Conservation (phyloP, 2,113 vertebrate species). For the Nycticryphes semicollaris region DNA sequence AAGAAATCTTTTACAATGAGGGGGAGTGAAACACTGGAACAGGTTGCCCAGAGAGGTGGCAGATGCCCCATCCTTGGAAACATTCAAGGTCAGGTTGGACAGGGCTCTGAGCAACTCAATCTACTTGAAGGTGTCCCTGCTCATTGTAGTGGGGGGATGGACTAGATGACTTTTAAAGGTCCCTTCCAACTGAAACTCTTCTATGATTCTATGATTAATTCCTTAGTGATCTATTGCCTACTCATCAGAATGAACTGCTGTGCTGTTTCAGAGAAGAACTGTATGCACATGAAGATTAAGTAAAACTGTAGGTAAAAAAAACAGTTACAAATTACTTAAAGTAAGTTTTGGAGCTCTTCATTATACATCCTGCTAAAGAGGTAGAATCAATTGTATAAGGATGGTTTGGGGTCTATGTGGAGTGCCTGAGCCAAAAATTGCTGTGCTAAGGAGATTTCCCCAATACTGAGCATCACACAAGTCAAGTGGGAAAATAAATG, state of each 20-base stretch:
- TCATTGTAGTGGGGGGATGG: not conserved
- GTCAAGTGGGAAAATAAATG: not conserved
- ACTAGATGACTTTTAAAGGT: not conserved
- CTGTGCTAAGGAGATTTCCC: not conserved
- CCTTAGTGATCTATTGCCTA: not conserved
- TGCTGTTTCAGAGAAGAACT: not conserved
- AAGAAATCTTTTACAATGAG: not conserved
- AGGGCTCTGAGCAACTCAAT: not conserved
- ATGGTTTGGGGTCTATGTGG: rapidly evolving
- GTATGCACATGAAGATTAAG: not conserved
- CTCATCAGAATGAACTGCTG: not conserved
- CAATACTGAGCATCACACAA: not conserved
- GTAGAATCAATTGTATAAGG: not conserved
- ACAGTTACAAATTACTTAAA: not conserved
- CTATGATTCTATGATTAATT: not conserved
- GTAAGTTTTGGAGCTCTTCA: not conserved
- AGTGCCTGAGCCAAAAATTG: not conserved
- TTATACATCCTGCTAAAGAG: not conserved
- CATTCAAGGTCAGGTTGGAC: not conserved
- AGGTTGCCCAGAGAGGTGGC: not conserved
- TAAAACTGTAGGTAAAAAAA: not conserved
- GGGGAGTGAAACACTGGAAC: not conserved
- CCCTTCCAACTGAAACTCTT: not conserved
- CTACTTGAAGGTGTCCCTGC: not conserved
- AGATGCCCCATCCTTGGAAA: not conserved